These are phyloP conservation scores for Hystrix cristata DNA, from an alignment of 2,113 vertebrate species.

Conservation along the genomic window DNA sequence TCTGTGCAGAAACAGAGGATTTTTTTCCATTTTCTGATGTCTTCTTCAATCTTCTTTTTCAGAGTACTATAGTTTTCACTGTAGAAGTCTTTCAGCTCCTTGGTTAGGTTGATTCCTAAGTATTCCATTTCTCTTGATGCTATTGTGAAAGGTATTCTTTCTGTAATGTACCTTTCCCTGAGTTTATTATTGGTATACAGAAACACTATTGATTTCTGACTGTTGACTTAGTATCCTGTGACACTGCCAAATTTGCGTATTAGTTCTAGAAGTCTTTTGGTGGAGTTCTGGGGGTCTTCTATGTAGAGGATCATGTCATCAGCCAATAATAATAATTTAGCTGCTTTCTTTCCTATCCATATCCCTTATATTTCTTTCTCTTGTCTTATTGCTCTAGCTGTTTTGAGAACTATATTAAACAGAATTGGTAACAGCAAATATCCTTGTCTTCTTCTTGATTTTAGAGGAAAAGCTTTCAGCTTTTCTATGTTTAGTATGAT, in stretches of 20 bases:
- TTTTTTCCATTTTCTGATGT: not conserved
- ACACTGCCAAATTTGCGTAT: not conserved
- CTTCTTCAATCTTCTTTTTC: not conserved
- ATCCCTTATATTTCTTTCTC: too few species aligned
- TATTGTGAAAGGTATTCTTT: not conserved
- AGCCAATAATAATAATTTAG: not conserved
- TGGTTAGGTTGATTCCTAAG: not conserved
- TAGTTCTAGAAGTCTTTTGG: not conserved
- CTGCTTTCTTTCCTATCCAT: not conserved
- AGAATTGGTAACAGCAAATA: too few species aligned
- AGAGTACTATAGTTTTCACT: not conserved
- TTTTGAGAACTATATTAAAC: too few species aligned
- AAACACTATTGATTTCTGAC: not conserved
- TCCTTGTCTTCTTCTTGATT: not conserved
- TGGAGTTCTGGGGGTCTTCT: not conserved
- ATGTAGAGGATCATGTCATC: not conserved
- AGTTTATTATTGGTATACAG: not conserved
- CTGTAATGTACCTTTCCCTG: not conserved
- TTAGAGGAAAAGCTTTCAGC: not conserved
- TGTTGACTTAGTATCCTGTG: not conserved
- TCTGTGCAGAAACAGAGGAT: not conserved
- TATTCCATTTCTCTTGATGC: not conserved
- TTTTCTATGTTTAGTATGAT: not conserved
- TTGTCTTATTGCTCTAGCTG: too few species aligned
- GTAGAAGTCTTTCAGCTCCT: not conserved